Conservation (phyloP, 2,113 vertebrate genomes). For the Brachyistius frenatus region DNA sequence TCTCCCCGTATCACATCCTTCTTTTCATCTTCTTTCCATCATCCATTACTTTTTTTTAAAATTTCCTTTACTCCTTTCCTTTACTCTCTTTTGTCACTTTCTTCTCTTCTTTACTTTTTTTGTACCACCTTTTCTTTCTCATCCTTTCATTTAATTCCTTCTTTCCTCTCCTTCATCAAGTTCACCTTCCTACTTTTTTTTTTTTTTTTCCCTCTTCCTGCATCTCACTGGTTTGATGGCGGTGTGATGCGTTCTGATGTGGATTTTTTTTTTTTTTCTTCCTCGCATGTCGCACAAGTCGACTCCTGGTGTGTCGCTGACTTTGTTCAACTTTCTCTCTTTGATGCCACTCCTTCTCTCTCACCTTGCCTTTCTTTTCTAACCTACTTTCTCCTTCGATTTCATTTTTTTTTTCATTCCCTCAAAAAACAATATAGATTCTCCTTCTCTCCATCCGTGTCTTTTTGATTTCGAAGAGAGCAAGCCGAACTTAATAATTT, state of each 20-base stretch:
- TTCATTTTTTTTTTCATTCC: constrained; percentile 21
- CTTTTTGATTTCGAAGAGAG: constrained; percentile 45
- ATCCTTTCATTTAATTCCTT: too few species aligned
- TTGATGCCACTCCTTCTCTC: constrained; percentile 70
- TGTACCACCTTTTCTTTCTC: too few species aligned
- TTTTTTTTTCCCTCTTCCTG: not conserved
- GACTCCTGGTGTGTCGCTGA: constrained; percentile 60
- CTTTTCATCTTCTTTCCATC: too few species aligned
- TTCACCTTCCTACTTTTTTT: constrained; percentile 17
- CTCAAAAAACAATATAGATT: constrained; percentile 47
- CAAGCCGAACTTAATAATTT: constrained; percentile 80
- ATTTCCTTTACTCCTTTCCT: too few species aligned
- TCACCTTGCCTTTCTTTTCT: constrained; percentile 56
- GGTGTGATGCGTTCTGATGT: constrained; percentile 13
- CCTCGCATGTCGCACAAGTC: constrained; percentile 54
- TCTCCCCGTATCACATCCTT: too few species aligned
- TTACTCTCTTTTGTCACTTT: too few species aligned
- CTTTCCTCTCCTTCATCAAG: not conserved
- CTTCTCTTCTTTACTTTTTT: too few species aligned
- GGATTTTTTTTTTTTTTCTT: constrained; percentile 13
- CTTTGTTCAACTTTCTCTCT: constrained; percentile 73
- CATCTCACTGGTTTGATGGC: not conserved
- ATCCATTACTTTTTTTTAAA: too few species aligned
- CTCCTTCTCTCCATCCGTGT: constrained; percentile 14
- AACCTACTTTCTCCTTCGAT: constrained; percentile 69